Base-by-base conservation (phyloP, 2,888 invertebrate genomes). In the Cheilosia scutellata region DNA sequence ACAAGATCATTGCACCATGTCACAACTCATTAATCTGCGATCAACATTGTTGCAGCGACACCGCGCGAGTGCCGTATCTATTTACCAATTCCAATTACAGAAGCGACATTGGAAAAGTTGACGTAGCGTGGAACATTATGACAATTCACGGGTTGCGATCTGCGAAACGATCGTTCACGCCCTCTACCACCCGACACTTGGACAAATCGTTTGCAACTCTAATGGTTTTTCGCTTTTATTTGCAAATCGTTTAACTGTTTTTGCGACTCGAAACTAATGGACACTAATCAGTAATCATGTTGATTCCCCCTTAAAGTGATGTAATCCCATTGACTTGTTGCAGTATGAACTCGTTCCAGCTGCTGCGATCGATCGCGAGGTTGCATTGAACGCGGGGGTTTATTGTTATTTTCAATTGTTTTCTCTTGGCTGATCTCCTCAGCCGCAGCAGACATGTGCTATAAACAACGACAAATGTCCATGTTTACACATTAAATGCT, bases 401-500 rank as follows among this genome's bases (percentile, higher is more conserved):
- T 65, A n/a, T 37, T 60, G 42, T 60, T 33, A 29, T 25, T 37
- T 65, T 65, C 40, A 47, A 71, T 58, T 86, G 55, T 68, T 71
- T 72, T 60, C 70, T 9, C 3, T 42, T 44, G 11, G 53, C 65
- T 62, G 71, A 62, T 71, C 60, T 65, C 40, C 25, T 51, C 4
- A 42, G 25, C 11, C 2, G n/a, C 11, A 16, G 1, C 57, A 42
- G 37, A 40, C 49, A 5, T 13, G 37, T 33, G 20, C 47, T 37
- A 58, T 76, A 71, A 86, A 62, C 72, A 71, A 51, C 82, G 72
- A 86, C 82, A 80, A 86, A 76, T 76, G 60, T 60, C 49, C 20
- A 40, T 80, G 80, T 86, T 86, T 76, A 86, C 84, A 82, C 77
- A 68, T 77, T 82, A 70, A 77, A 82, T 68, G 71, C 72, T 86